phyloP scores from a whole-genome alignment of 1,140 invertebrate species.

The Drosophila azteca region DNA sequence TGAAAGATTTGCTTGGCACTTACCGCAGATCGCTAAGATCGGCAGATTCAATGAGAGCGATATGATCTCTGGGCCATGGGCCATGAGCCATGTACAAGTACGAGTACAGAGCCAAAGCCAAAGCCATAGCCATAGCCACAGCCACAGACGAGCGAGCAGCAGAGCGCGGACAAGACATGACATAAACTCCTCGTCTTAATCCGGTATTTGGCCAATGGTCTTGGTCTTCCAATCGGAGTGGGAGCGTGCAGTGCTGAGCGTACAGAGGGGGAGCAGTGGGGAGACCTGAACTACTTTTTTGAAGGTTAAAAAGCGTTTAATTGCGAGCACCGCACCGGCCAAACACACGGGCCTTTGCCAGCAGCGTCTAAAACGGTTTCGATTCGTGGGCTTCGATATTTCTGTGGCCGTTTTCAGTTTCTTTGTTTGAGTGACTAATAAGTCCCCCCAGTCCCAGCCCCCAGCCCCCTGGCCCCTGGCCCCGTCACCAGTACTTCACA shows the following conservation, averaged over 20 bases:
- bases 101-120: no score
- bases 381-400: constrained; percentile 26
- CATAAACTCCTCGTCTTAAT: constrained; percentile 49
- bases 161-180: constrained; percentile 25
- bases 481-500: constrained; percentile 63
- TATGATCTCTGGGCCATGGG: constrained; percentile 39
- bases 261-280: constrained; percentile 2
- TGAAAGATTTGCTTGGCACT: constrained; percentile 66
- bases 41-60: constrained; percentile 46
- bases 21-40: constrained; percentile 16
- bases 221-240: neutral
- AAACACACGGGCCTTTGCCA: constrained; percentile 4
- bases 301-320: constrained; percentile 63
- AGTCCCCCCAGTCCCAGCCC: constrained; percentile 1
- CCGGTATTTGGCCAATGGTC: constrained; percentile 46
- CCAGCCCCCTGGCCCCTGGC: constrained; percentile 11
- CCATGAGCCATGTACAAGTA: neutral
- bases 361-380: neutral
- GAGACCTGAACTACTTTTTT: constrained; percentile 59
- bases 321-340: constrained; percentile 35
- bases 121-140: no score
- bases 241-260: no score
- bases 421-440: constrained; percentile 45
- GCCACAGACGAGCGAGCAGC: neutral
- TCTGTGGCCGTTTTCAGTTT: constrained; percentile 32